These are phyloP conservation scores for Corella eumyota DNA, from an alignment of 23 tunicate species.

Conservation along the genomic window DNA sequence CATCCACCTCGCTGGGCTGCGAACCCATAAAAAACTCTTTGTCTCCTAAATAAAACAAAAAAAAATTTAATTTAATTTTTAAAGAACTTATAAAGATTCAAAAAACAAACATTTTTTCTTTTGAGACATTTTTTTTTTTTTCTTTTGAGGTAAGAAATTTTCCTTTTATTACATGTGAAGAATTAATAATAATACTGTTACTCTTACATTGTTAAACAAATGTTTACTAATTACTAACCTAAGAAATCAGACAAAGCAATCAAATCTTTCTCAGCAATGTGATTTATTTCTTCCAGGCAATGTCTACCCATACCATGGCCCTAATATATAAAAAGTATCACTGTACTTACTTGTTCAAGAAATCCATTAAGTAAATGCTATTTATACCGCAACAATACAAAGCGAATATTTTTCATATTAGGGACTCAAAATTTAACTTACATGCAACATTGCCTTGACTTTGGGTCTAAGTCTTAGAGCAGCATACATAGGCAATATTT, in stretches of 20 bases:
- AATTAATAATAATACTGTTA: too few relatives aligned
- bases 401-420: background rate
- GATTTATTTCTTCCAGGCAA: constrained; percentile 13
- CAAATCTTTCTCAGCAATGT: constrained; percentile 27
- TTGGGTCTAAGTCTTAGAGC: background rate
- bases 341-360: too few relatives aligned
- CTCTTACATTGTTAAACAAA: too few relatives aligned
- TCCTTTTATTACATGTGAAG: too few relatives aligned
- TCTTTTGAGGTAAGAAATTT: too few relatives aligned
- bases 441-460: constrained; percentile 4
- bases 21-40: constrained; percentile 44
- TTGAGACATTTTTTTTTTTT: too few relatives aligned
- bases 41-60: constrained; percentile 13
- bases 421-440: constrained; percentile 1
- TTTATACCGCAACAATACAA: background rate
- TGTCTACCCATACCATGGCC: constrained; percentile 58
- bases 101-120: too few relatives aligned
- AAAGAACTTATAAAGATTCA: too few relatives aligned
- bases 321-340: too few relatives aligned
- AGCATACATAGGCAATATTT: constrained; percentile 7
- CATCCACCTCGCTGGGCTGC: constrained; percentile 19
- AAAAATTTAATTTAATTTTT: too few relatives aligned
- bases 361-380: too few relatives aligned
- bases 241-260: constrained; percentile 29
- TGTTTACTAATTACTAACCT: too few relatives aligned